Percentiles rank a stretch among this genome's conserved stretches.
Evolutionary conservation across 2,888 invertebrate genomes (phyloP).

Genomic region (Ochlodes sylvanus): DNA sequence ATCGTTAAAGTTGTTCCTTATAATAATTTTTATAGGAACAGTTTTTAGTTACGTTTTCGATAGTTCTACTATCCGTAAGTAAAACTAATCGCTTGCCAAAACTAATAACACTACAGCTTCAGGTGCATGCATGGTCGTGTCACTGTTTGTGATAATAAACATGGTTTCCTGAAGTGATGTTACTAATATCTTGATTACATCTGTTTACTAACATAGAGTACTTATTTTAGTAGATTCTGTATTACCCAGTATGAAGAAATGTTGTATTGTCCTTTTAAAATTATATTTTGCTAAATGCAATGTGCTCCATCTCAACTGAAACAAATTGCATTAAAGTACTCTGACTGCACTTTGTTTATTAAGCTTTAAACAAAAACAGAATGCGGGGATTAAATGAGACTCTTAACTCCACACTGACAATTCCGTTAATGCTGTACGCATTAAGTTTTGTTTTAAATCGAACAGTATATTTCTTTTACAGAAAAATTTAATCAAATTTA

Average conservation of each 20-base stretch:
- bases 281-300: neutral
- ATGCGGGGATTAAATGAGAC: constrained; percentile 3
- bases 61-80: too few relatives aligned
- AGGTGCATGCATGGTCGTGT: too few relatives aligned
- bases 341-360: constrained; percentile 23
- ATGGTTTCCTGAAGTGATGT: too few relatives aligned
- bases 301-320: constrained; percentile 12
- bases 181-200: neutral
- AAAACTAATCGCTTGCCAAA: too few relatives aligned
- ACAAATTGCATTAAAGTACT: constrained; percentile 18
- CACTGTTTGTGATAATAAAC: too few relatives aligned
- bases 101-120: too few relatives aligned
- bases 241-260: neutral
- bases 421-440: constrained; percentile 6
- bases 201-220: neutral
- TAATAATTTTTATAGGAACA: too few relatives aligned
- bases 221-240: neutral
- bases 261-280: constrained; percentile 11
- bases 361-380: constrained; percentile 16
- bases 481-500: too few relatives aligned
- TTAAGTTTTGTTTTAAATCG: neutral
- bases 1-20: too few relatives aligned
- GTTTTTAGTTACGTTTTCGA: too few relatives aligned
- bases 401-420: constrained; percentile 11
- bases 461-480: neutral